These are phyloP conservation scores for Euphonia xanthogaster DNA, from an alignment of 2,797 vertebrate species.

Conservation along the genomic window DNA sequence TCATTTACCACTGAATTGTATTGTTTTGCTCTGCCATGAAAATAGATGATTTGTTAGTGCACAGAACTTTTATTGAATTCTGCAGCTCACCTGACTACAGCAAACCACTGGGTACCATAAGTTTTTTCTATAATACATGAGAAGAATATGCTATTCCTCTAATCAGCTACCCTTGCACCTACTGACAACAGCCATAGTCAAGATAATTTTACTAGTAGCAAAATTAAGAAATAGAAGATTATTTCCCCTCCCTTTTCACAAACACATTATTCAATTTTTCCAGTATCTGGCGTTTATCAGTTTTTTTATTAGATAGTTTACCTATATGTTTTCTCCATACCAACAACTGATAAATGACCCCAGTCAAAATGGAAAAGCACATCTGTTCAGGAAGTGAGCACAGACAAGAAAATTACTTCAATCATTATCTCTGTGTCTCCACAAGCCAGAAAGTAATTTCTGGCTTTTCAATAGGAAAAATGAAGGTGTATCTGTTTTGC, in stretches of 20 bases:
- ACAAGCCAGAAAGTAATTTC: neutral
- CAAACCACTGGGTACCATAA: neutral
- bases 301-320: neutral
- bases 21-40: neutral
- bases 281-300: neutral
- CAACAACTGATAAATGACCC: constrained; percentile 21
- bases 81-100: neutral
- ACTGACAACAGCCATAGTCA: neutral
- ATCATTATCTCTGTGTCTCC: neutral
- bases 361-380: constrained; percentile 32
- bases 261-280: neutral
- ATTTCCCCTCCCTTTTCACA: neutral
- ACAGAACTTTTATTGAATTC: neutral
- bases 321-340: neutral
- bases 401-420: constrained; percentile 31
- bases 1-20: neutral
- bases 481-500: neutral
- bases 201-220: neutral
- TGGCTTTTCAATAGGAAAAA: constrained; percentile 39
- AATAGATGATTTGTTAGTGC: neutral
- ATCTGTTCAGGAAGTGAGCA: constrained; percentile 21
- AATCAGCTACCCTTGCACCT: neutral
- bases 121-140: neutral
- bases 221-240: neutral
- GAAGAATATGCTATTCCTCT: neutral